Base-by-base conservation (phyloP, 2,797 vertebrate genomes). In the Calcarius lapponicus region DNA sequence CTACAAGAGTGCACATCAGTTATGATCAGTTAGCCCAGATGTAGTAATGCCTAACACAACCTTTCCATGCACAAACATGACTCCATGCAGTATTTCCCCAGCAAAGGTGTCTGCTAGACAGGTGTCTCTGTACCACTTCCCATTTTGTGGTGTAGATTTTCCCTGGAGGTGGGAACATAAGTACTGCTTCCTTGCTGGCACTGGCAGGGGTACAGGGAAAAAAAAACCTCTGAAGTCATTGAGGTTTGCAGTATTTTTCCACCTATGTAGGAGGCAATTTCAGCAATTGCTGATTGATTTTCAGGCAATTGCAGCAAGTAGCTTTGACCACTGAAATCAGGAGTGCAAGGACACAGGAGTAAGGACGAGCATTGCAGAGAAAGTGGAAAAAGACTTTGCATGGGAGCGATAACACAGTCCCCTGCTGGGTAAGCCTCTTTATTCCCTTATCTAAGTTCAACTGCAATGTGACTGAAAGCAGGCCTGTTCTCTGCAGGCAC, bases 241-340 rank as follows among this genome's bases (percentile, higher is more conserved):
- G 42, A 69, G 3, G 19, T 65, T 75, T 86, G 65, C 26, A 31
- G 71, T 65, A 25, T 42, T 93, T 92, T 91, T 91, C 53, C 45
- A 72, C 26, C 50, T 17, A 42, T 28, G 29, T 21, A 42, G 26
- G 80, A 89, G 42, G 47, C 26, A 69, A 81, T 92, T 92, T 78
- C 86, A 84, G 38, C 54, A 94, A 88, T 50, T 86, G 56, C 18
- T 88, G 86, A 86, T 57, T 94, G 89, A 86, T 92, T 95, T 91
- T 75, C 80, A 84, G 53, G 36, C 84, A 92, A 65, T 74, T 81
- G 70, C 42, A 92, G 66, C 36, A 86, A 84, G 57, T 32, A 78
- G 53, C 16, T 88, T 84, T 79, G 84, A 74, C 70, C 36, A 57
- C 53, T 42, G 50, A 86, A 92, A 93, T 79, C 45, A 64, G 45